A percentile compares a stretch with the other conserved stretches of the same genome.
Evolutionary conservation across 92 coral and sea anemone genomes (phyloP).

Genomic region (Phenganax marumi): DNA sequence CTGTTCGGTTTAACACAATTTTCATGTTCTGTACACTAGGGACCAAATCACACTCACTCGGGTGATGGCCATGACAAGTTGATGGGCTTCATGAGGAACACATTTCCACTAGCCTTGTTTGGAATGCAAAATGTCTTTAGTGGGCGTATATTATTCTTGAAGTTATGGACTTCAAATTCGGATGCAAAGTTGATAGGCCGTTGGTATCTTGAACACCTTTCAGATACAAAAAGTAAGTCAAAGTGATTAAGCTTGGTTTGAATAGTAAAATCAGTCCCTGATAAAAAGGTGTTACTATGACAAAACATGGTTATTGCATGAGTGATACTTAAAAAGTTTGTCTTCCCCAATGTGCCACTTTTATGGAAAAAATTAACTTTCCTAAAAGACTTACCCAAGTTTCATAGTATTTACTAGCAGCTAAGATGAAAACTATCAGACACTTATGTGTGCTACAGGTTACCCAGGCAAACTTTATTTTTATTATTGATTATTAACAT

Average conservation of each 20-base stretch:
- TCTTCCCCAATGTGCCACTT: neutral
- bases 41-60: too few relatives aligned
- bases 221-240: constrained; percentile 45
- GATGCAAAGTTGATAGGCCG: constrained; percentile 59
- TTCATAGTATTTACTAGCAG: too few relatives aligned
- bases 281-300: too few relatives aligned
- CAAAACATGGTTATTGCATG: neutral
- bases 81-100: neutral
- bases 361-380: too few relatives aligned
- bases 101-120: neutral
- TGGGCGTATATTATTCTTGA: constrained; percentile 48
- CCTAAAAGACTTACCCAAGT: too few relatives aligned
- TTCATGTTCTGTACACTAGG: too few relatives aligned
- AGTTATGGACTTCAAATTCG: constrained; percentile 57
- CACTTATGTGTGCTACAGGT: neutral
- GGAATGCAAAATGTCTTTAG: too few relatives aligned
- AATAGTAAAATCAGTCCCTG: neutral
- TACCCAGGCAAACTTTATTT: neutral
- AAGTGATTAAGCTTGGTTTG: neutral
- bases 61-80: too few relatives aligned
- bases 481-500: neutral
- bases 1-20: too few relatives aligned
- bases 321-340: constrained; percentile 34
- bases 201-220: constrained; percentile 56
- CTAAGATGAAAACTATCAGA: neutral